phyloP scores from a whole-genome alignment of 2,888 invertebrate species.

The Pherbina coryleti region DNA sequence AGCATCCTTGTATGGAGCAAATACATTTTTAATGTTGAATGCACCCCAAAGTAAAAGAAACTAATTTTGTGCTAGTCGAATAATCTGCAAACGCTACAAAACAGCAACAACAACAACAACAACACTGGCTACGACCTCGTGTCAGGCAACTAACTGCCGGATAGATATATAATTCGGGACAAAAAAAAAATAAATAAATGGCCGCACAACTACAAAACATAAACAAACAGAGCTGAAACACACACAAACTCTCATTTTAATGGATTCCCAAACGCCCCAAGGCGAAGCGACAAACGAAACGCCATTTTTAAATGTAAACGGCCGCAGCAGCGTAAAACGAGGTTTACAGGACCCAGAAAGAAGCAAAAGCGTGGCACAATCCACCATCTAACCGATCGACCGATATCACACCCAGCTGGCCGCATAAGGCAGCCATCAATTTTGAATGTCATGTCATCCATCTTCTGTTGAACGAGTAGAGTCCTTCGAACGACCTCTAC shows the following conservation, averaged over 20 bases:
- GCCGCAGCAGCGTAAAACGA: constrained; percentile 40
- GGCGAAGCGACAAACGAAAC: constrained; percentile 44
- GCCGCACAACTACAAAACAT: background rate
- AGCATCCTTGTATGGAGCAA: background rate
- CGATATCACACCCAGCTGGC: constrained; percentile 23
- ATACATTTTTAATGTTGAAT: constrained; percentile 26
- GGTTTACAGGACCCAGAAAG: background rate
- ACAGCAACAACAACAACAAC: background rate
- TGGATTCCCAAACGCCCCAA: constrained; percentile 51
- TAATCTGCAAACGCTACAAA: constrained; percentile 21
- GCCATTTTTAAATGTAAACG: constrained; percentile 48
- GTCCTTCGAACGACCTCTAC: constrained; percentile 65
- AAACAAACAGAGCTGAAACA: background rate
- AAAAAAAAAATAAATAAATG: background rate
- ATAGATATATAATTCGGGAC: no score
- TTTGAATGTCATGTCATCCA: constrained; percentile 65
- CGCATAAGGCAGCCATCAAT: constrained; percentile 60
- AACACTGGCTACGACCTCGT: no score
- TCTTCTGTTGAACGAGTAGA: constrained; percentile 53
- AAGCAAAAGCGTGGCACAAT: constrained; percentile 46
- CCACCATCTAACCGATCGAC: constrained; percentile 56
- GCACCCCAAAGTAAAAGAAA: constrained; percentile 11
- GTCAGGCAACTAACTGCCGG: no score
- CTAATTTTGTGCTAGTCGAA: constrained; percentile 29
- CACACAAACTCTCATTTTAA: background rate